Conservation (phyloP, 2,797 vertebrate genomes). For the Pangasius macronema region DNA sequence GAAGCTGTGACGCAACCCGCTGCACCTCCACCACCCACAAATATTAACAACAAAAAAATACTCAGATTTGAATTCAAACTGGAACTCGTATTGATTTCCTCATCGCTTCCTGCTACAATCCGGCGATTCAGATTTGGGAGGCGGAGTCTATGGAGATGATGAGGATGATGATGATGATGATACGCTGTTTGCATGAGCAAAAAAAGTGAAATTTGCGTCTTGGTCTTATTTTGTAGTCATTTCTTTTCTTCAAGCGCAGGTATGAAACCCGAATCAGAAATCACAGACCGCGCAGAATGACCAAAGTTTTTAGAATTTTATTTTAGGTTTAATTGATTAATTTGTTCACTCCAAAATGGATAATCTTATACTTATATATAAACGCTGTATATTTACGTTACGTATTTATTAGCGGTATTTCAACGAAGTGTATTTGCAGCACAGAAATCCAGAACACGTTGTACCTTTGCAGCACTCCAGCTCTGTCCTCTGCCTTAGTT, state of each 20-base stretch:
- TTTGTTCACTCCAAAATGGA: not conserved
- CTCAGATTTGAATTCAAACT: not conserved
- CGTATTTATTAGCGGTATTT: not conserved
- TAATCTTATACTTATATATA: too few species aligned
- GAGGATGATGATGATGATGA: too few species aligned
- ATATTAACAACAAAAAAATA: not conserved
- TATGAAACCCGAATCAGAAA: not conserved
- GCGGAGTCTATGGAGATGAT: not conserved
- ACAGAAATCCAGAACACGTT: not conserved
- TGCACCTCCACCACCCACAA: not conserved
- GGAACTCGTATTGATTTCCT: not conserved
- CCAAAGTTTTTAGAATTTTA: not conserved
- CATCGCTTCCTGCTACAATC: not conserved
- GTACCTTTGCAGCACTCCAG: constrained; percentile 9
- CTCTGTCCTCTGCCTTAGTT: constrained; percentile 23
- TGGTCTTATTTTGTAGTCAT: not conserved
- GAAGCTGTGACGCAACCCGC: not conserved
- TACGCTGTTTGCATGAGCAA: not conserved
- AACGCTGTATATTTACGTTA: not conserved
- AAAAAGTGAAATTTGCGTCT: not conserved
- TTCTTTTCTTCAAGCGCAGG: not conserved
- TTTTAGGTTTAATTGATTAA: not conserved
- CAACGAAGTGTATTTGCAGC: not conserved
- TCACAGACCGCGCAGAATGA: not conserved
- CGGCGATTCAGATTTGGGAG: not conserved